Conservation (phyloP, 2,797 vertebrate genomes). For the Falco novaeseelandiae region DNA sequence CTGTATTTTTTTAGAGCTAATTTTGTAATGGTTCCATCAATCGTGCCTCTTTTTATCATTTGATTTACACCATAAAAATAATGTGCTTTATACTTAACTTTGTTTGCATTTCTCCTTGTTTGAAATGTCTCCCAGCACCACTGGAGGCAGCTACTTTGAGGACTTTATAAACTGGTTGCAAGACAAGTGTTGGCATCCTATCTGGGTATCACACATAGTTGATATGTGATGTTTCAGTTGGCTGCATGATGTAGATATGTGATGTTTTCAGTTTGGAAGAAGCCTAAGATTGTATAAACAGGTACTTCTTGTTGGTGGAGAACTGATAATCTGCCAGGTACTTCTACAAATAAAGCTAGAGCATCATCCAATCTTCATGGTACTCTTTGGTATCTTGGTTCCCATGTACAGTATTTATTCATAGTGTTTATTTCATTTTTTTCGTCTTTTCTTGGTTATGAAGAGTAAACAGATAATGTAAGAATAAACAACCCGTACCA, state of each 20-base stretch:
- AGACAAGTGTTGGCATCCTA: not conserved
- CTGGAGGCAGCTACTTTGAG: not conserved
- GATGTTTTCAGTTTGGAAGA: not conserved
- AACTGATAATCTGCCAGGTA: not conserved
- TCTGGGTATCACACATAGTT: not conserved
- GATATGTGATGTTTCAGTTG: not conserved
- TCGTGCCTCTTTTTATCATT: not conserved
- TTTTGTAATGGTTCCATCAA: not conserved
- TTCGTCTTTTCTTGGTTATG: not conserved
- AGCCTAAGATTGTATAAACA: not conserved
- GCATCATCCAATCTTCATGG: not conserved
- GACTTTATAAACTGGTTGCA: not conserved
- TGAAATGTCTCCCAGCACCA: not conserved
- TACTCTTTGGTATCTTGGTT: not conserved
- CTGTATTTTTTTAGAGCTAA: not conserved
- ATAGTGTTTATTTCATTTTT: not conserved
- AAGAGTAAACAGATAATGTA: not conserved
- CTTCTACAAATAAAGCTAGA: not conserved
- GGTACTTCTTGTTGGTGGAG: not conserved
- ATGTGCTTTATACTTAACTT: not conserved
- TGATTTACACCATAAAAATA: not conserved
- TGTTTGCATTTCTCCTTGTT: not conserved
- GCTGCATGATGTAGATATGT: not conserved
- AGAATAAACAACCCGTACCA: not conserved
- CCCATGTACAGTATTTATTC: not conserved